Evolutionary conservation across 2,113 vertebrate genomes (phyloP).

Genomic region (Anoplopoma fimbria): DNA sequence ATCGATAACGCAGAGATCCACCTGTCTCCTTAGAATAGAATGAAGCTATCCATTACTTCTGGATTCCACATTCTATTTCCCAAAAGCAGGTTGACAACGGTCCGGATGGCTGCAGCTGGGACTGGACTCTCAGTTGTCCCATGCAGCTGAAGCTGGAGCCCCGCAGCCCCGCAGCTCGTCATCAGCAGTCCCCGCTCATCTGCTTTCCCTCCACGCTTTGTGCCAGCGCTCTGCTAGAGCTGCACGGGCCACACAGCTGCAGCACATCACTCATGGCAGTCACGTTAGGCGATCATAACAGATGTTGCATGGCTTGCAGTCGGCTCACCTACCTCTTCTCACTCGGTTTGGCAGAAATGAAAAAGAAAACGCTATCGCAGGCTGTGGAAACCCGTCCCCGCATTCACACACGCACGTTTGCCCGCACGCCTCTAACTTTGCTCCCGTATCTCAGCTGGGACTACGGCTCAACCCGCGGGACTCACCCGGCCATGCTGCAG

Average conservation of each 20-base stretch:
- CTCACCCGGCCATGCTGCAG: conserved; percentile 60
- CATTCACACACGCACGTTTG: conserved; percentile 20
- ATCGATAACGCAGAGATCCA: conserved; percentile 12
- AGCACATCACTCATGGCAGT: not conserved
- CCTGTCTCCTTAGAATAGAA: conserved; percentile 8
- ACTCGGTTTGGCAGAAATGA: not conserved
- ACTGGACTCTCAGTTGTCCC: conserved; percentile 37
- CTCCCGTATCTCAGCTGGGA: not conserved
- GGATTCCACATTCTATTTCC: not conserved
- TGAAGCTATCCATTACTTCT: too few species aligned
- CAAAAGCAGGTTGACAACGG: not conserved
- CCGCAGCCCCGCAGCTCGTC: conserved; percentile 22
- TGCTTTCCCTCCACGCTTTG: conserved; percentile 17
- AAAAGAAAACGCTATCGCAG: not conserved
- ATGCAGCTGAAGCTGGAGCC: conserved; percentile 26
- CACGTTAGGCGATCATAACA: not conserved
- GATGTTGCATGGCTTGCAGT: not conserved
- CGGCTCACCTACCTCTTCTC: not conserved
- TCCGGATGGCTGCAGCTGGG: conserved; percentile 20
- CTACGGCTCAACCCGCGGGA: conserved; percentile 1
- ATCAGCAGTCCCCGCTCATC: conserved; percentile 2
- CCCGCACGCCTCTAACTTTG: conserved; percentile 21
- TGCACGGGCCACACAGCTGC: conserved; percentile 1
- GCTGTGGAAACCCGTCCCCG: conserved; percentile 17
- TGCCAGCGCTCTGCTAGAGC: not conserved